Base-by-base conservation (phyloP, 2,888 invertebrate species). In the Physocephala rufipes region DNA sequence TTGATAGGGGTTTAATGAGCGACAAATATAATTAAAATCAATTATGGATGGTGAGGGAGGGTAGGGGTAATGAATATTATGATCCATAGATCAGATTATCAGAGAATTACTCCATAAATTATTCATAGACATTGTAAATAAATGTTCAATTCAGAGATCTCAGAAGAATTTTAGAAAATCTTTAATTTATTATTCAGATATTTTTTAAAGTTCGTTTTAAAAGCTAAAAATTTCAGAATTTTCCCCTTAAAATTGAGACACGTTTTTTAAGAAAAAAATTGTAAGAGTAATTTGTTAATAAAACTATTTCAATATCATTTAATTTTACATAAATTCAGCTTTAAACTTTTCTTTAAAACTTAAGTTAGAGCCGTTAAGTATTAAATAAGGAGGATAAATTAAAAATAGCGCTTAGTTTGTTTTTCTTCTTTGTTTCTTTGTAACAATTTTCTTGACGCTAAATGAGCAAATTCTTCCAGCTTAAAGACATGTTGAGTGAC, bases 401-500 rank as follows among this genome's bases (percentile, higher is more conserved):
- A 13, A 16, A 51, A 28, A 28, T 49, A 28, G 19, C 7, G 36
- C 19, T 36, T 1, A 19, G 16, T 36, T 26, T 13, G 5, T 28
- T 5, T 13, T 28, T n/a, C n/a, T n/a, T 36, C 9, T 36, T 9
- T 9, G 9, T 36, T 9, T 49, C 15, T 49, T 49, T 49, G 49
- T 49, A 49, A 49, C 7, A 19, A 12, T 49, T 49, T 49, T 49
- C 15, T 49, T 49, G 5, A 64, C 47, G 62, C 62, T 68, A 36
- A 62, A 68, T 68, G 12, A 68, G 51, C 36, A 51, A 36, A 63
- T 51, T 63, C 66, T 74, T 74, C 49, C 74, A 74, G 74, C 71
- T 74, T 47, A 73, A 70, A 73, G 71, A 73, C 19, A 68, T 73
- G 59, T 74, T 73, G 63, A 59, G 70, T 51, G 65, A 65, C 55